Percentiles rank a stretch among this genome's conserved stretches.
These are phyloP conservation scores for Proteles cristata DNA, from an alignment of 2,113 vertebrate species.

Conservation along the genomic window DNA sequence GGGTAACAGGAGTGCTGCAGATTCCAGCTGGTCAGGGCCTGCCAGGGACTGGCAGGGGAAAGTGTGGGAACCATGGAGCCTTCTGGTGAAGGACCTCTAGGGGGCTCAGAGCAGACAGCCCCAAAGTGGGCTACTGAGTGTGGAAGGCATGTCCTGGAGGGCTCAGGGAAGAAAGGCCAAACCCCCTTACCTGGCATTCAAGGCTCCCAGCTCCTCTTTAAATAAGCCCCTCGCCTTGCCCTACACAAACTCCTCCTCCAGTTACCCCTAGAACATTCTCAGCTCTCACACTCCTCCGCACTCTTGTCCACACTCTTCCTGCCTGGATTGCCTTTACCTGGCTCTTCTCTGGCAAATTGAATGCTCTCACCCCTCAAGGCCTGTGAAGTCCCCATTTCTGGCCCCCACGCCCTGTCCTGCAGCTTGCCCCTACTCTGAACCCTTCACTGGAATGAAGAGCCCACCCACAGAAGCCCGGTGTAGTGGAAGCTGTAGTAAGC, in stretches of 20 bases:
- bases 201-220: background rate
- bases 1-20: conserved; percentile 61
- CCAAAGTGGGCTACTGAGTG: background rate
- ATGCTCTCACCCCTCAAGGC: background rate
- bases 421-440: background rate
- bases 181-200: background rate
- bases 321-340: background rate
- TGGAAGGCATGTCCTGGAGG: background rate
- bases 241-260: background rate
- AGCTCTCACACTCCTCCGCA: background rate
- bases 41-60: background rate
- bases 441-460: background rate
- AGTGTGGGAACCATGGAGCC: background rate
- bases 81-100: background rate
- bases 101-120: background rate
- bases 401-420: background rate
- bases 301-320: background rate
- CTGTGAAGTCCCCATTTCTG: background rate
- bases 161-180: background rate
- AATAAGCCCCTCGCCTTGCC: background rate
- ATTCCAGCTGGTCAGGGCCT: background rate
- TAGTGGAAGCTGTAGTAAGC: background rate
- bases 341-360: background rate
- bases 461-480: background rate
- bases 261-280: background rate